Base-by-base conservation (phyloP, 2,797 vertebrate species). In the Cheirogaleus major region DNA sequence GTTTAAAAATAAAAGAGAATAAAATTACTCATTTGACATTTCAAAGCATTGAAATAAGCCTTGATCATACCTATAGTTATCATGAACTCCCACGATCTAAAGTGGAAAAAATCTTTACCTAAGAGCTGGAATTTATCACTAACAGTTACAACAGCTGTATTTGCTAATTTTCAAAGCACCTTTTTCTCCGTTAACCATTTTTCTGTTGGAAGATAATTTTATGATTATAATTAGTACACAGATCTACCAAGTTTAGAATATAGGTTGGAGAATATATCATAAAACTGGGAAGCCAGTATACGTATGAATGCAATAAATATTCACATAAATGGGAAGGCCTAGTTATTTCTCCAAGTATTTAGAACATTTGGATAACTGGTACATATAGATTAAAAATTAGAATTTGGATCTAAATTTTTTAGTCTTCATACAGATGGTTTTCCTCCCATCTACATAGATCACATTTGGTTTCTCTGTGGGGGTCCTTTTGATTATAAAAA, bases 1-100 rank as follows among this genome's bases (percentile, higher is more conserved):
- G 79, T 97, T 97, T 95, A 43, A 96, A 97, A 96, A 96, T 88
- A 95, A 98, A 95, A 88, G 95, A 97, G 96, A 98, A 94, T 97
- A 98, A 97, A 94, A 92, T 61, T 85, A 57, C 97, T 89, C 93
- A 94, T 91, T 95, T 96, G 94, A 97, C 96, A 97, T 96, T 96
- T 98, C 93, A 97, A 96, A 97, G 93, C 85, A 92, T 84, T 97
- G 96, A 76, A 91, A 76, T 96, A 92, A 96, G 86, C 41, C 65
- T 89, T 89, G 96, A 95, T 95, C 35, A 41, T 75, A 89, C 75
- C 94, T 96, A 65, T 8, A 94, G 43, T 73, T 97, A 96, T 92
- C 95, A 93, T 91, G 93, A 92, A 50, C 52, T 97, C 96, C 93
- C 89, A 96, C 76, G 1, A 78, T 92, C 67, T 95, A 76, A 78